Percentiles rank a stretch among this genome's conserved stretches.
These are phyloP conservation scores for Tipula lateralis DNA, from an alignment of 2,888 invertebrate species.

Conservation along the genomic window DNA sequence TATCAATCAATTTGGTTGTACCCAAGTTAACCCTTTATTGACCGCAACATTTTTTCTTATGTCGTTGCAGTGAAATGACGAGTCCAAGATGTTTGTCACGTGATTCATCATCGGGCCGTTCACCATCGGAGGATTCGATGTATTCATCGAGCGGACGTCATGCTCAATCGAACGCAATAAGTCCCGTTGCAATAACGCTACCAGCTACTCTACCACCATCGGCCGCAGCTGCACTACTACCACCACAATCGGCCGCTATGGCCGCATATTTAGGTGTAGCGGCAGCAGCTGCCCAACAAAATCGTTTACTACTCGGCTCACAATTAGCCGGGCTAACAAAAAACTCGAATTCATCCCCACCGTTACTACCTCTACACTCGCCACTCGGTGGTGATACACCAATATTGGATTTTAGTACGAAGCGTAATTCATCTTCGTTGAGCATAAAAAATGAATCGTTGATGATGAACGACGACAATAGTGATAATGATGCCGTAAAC, in stretches of 20 bases:
- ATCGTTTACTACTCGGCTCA: slow-evolving; percentile 69
- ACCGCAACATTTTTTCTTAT: slow-evolving; percentile 37
- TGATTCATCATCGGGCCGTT: slow-evolving; percentile 69
- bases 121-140: slow-evolving; percentile 73
- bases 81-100: slow-evolving; percentile 79
- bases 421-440: slow-evolving; percentile 50
- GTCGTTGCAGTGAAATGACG: slow-evolving; percentile 65
- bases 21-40: neutral
- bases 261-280: slow-evolving; percentile 74
- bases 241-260: slow-evolving; percentile 76
- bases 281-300: slow-evolving; percentile 67
- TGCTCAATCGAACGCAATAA: slow-evolving; percentile 49
- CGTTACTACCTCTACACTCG: slow-evolving; percentile 54
- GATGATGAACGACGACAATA: slow-evolving; percentile 51
- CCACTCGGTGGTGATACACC: slow-evolving; percentile 56
- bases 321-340: slow-evolving; percentile 65
- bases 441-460: slow-evolving; percentile 45
- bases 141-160: slow-evolving; percentile 59
- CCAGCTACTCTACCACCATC: slow-evolving; percentile 65
- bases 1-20: slow-evolving; percentile 25
- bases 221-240: slow-evolving; percentile 60
- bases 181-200: slow-evolving; percentile 62
- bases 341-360: slow-evolving; percentile 45
- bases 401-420: slow-evolving; percentile 77
- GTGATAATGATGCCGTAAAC: slow-evolving; percentile 65